These are phyloP conservation scores for Falcunculus frontatus DNA, from an alignment of 2,113 vertebrate genomes.

Conservation along the genomic window DNA sequence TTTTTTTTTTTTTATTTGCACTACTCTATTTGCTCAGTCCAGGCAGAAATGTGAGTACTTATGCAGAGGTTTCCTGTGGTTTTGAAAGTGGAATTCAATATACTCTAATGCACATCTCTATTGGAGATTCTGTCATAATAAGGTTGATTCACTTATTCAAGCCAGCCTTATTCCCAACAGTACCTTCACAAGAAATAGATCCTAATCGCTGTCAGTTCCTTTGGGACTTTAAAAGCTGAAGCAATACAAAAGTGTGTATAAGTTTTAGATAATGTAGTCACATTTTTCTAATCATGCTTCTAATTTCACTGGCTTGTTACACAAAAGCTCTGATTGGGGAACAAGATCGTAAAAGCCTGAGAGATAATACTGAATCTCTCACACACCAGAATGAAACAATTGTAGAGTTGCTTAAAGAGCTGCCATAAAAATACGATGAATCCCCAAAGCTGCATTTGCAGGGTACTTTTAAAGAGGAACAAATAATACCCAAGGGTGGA, in stretches of 20 bases:
- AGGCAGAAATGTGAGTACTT: neutral
- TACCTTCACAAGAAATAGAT: constrained; percentile 67
- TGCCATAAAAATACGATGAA: constrained; percentile 20
- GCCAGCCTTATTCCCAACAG: constrained; percentile 56
- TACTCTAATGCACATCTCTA: constrained; percentile 28
- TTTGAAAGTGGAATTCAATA: constrained; percentile 32
- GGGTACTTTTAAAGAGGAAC: constrained; percentile 9
- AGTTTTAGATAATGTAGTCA: constrained; percentile 65
- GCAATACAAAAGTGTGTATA: constrained; percentile 51
- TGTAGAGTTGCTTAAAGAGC: constrained; percentile 4
- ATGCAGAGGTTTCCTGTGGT: constrained; percentile 14
- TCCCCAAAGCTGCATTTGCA: constrained; percentile 10
- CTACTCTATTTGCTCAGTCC: neutral
- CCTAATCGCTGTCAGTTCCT: constrained; percentile 57
- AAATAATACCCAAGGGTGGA: constrained; percentile 12
- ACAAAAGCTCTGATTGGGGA: constrained; percentile 51
- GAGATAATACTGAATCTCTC: constrained; percentile 54
- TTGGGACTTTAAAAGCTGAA: constrained; percentile 44
- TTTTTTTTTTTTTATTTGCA: neutral
- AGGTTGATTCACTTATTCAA: constrained; percentile 61
- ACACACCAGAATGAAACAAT: constrained; percentile 33
- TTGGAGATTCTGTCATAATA: constrained; percentile 56
- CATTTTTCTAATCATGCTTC: constrained; percentile 69
- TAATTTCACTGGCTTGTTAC: constrained; percentile 62
- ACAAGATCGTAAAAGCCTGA: constrained; percentile 35